Evolutionary conservation across 2,888 invertebrate genomes (phyloP), one percentile per base, ranked within the genome.

Genomic region (Rhingia rostrata): DNA sequence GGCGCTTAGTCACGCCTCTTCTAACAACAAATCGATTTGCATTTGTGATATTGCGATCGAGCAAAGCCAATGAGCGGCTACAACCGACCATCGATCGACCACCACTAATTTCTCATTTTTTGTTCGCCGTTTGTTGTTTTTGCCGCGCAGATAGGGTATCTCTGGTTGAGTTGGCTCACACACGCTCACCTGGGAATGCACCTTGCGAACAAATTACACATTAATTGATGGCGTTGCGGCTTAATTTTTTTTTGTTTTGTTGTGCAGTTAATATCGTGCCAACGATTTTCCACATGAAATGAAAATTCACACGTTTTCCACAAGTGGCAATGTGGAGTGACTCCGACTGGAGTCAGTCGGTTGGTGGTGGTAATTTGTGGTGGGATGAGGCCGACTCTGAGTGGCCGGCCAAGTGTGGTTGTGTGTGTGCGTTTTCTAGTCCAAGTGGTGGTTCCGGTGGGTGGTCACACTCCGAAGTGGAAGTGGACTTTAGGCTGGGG

Each of bases 1-100:
- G 56, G 43, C 60, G 66, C 39, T 70, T 80, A 84, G 84, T 84
- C 84, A 84, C 84, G 84, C 84, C 84, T 84, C 80, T 80, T 84
- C 84, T 84, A 84, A 70, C 84, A 84, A 69, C 84, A 75, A 84
- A 84, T 84, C 84, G 79, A 84, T 84, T 84, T 84, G 84, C 84
- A 84, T 84, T 84, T 80, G 66, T 70, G 69, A 84, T 79, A 84
- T 75, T 66, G 64, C 73, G 70, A 80, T 70, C 60, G 80, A 61
- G 74, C 74, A 12, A 84, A 84, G 70, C 84, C 84, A 84, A 84
- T 84, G 80, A 84, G 79, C 14, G 79, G 58, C 22, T 22, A 22
- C 22, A 22, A 22, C 67, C 83, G 79, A 79, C 35, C 51, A 64
- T 73, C 83, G 63, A 83, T 78, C 56, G 83, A 66, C 82, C 78